Conservation (phyloP, 2,888 invertebrate genomes). For the Cephus sareptanus region DNA sequence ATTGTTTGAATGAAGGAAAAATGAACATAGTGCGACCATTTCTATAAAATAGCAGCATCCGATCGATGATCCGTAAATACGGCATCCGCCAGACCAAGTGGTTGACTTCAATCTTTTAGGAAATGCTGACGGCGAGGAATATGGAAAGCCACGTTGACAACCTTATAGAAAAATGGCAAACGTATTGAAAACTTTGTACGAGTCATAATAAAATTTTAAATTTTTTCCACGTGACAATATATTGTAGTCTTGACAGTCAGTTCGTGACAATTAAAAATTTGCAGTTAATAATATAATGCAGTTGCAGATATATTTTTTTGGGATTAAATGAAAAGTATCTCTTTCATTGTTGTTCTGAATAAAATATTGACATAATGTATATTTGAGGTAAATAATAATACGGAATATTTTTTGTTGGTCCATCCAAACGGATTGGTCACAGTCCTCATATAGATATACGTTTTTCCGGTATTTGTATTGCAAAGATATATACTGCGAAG, state of each 20-base stretch:
- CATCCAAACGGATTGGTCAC: not conserved
- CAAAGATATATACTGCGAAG: not conserved
- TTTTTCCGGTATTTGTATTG: not conserved
- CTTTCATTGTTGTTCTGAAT: too few species aligned
- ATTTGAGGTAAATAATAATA: not conserved
- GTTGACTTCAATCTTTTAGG: not conserved
- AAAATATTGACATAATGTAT: not conserved
- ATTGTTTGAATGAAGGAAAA: not conserved
- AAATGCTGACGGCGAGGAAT: not conserved
- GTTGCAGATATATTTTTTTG: too few species aligned
- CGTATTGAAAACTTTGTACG: not conserved
- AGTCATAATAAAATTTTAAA: not conserved
- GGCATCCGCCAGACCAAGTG: not conserved
- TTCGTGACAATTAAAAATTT: not conserved
- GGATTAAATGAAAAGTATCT: too few species aligned
- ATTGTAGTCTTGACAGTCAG: not conserved
- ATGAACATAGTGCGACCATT: constrained; percentile 21
- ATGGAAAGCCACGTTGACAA: not conserved
- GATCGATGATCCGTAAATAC: not conserved
- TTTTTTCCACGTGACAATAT: too few species aligned
- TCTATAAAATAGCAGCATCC: constrained; percentile 33
- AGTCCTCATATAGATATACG: not conserved
- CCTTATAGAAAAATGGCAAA: not conserved
- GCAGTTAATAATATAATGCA: not conserved
- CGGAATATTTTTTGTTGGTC: not conserved